These are phyloP conservation scores for Acanthurus tractus DNA, from an alignment of 2,797 vertebrate genomes.

Conservation along the genomic window DNA sequence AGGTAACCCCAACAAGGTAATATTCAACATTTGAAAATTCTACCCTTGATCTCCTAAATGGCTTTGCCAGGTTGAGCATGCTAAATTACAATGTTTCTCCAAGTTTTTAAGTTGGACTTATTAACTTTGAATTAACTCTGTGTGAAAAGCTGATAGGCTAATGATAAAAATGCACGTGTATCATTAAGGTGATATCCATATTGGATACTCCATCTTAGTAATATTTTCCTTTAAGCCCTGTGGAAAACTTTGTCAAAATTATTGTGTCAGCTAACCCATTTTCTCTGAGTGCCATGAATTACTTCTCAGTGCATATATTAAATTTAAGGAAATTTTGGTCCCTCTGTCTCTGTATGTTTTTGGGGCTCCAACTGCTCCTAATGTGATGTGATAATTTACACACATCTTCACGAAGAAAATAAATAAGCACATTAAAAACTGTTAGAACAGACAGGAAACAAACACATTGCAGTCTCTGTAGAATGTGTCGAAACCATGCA, in stretches of 20 bases:
- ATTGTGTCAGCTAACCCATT: background rate
- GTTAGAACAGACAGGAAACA: background rate
- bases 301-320: background rate
- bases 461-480: background rate
- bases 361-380: background rate
- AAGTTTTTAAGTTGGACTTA: conserved; percentile 2
- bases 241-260: background rate
- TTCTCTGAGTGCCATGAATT: conserved; percentile 36
- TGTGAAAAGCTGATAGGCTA: background rate
- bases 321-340: conserved; percentile 6
- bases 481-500: background rate
- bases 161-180: conserved; percentile 3
- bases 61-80: conserved; percentile 6
- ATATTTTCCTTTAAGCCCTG: background rate
- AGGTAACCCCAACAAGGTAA: conserved; percentile 2
- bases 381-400: background rate
- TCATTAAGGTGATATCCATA: conserved; percentile 23
- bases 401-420: background rate
- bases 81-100: background rate
- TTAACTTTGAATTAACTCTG: conserved; percentile 31
- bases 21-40: conserved; percentile 1
- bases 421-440: background rate
- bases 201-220: conserved; percentile 24
- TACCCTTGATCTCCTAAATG: background rate
- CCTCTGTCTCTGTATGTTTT: background rate